Evolutionary conservation across 2,888 invertebrate genomes (phyloP).

Genomic region (Tortrix viridana): DNA sequence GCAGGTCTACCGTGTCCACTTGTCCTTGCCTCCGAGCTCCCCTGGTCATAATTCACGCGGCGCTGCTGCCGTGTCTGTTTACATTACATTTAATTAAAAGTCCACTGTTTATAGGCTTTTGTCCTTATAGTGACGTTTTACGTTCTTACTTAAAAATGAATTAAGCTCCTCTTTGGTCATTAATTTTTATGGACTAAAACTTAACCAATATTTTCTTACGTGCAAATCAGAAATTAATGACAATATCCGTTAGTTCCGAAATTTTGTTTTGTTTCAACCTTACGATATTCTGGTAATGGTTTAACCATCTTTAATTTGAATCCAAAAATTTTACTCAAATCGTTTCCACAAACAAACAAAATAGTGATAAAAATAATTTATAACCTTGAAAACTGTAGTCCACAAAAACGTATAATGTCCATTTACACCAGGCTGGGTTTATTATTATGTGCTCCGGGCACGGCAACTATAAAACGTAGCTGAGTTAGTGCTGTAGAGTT

Average conservation of each 20-base stretch:
- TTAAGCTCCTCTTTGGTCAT: conserved; percentile 10
- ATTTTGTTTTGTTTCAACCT: no score
- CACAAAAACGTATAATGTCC: conserved; percentile 55
- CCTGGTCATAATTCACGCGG: conserved; percentile 56
- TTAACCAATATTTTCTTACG: no score
- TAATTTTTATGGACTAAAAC: no score
- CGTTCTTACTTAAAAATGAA: conserved; percentile 35
- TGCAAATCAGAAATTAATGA: no score
- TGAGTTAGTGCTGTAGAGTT: conserved; percentile 53
- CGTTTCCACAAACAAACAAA: conserved; percentile 19
- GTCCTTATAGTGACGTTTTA: conserved; percentile 46
- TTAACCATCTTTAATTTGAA: neutral
- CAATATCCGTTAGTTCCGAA: no score
- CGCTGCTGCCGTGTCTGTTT: conserved; percentile 59
- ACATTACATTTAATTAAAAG: conserved; percentile 72
- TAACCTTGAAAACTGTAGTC: conserved; percentile 50
- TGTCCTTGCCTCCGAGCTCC: conserved; percentile 46
- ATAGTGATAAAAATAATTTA: conserved; percentile 48
- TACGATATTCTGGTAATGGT: neutral
- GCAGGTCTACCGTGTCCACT: conserved; percentile 40
- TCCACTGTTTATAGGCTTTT: conserved; percentile 54
- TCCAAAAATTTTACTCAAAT: conserved; percentile 18
- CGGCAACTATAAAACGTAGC: conserved; percentile 65
- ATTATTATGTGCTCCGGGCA: conserved; percentile 68
- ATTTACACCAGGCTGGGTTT: conserved; percentile 59